Conservation (phyloP, 2,797 vertebrate species). For the Neosalanx taihuensis region DNA sequence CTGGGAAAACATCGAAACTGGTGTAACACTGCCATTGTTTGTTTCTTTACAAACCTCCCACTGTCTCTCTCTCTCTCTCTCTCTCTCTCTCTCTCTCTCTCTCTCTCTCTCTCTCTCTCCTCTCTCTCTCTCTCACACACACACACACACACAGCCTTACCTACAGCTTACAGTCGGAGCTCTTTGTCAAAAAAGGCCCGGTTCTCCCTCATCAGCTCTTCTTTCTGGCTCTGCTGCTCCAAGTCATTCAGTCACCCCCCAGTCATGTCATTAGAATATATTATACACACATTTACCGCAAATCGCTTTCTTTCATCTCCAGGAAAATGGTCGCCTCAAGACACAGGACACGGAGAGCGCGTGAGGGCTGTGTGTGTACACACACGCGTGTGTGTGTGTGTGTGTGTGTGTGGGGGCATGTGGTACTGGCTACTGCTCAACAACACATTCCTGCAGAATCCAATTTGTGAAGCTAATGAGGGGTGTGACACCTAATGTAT, state of each 20-base stretch:
- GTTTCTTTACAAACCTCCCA: no score
- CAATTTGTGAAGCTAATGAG: constrained; percentile 61
- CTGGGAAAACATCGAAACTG: no score
- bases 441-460: constrained; percentile 51
- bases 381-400: no score
- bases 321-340: constrained; percentile 38
- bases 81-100: no score
- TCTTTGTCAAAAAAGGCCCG: constrained; percentile 39
- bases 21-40: neutral
- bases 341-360: neutral
- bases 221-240: constrained; percentile 23
- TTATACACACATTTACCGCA: constrained; percentile 50
- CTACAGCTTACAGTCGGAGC: constrained; percentile 17
- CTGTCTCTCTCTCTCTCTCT: neutral
- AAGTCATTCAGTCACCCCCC: constrained; percentile 38
- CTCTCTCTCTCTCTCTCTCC: no score
- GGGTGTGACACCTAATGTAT: constrained; percentile 64
- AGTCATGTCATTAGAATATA: constrained; percentile 55
- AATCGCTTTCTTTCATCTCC: constrained; percentile 49
- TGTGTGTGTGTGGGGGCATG: constrained; percentile 16
- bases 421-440: constrained; percentile 22
- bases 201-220: constrained; percentile 16
- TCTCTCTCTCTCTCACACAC: no score
- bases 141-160: neutral
- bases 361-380: no score